These are phyloP conservation scores for Boulengeromyrus knoepffleri DNA, from an alignment of 2,113 vertebrate genomes.

Conservation along the genomic window DNA sequence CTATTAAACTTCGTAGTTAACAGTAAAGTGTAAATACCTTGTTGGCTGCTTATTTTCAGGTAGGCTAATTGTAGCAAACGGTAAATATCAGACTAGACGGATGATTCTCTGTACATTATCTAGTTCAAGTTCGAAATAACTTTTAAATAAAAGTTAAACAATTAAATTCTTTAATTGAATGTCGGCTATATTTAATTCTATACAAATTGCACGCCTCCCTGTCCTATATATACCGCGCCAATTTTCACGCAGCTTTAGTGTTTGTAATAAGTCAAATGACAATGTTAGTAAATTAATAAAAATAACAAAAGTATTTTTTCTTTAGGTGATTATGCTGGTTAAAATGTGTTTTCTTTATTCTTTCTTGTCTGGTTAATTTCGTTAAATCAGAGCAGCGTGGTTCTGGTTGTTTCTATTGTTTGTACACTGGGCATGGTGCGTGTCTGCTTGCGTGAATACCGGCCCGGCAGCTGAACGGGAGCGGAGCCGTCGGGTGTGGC, in stretches of 20 bases:
- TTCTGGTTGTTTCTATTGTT: neutral
- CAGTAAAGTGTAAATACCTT: neutral
- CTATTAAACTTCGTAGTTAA: neutral
- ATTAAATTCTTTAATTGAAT: neutral
- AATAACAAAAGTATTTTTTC: neutral
- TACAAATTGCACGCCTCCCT: neutral
- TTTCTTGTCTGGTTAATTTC: neutral
- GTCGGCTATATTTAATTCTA: neutral
- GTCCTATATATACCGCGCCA: neutral
- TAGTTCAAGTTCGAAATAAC: neutral
- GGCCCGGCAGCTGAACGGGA: neutral
- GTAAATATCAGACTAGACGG: neutral
- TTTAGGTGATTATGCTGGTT: neutral
- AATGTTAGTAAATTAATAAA: neutral
- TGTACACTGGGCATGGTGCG: neutral
- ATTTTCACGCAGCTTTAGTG: neutral
- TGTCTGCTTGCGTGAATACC: neutral
- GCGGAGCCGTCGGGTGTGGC: neutral
- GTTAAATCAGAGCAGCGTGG: neutral
- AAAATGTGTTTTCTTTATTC: neutral
- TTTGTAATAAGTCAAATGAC: neutral
- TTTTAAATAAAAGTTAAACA: too few relatives aligned
- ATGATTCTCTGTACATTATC: neutral
- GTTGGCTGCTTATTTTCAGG: neutral
- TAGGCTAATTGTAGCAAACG: neutral